A percentile compares a stretch with the other conserved stretches of the same genome.
These are phyloP conservation scores for Ischnus inquisitorius DNA, from an alignment of 2,888 invertebrate species.

Conservation along the genomic window DNA sequence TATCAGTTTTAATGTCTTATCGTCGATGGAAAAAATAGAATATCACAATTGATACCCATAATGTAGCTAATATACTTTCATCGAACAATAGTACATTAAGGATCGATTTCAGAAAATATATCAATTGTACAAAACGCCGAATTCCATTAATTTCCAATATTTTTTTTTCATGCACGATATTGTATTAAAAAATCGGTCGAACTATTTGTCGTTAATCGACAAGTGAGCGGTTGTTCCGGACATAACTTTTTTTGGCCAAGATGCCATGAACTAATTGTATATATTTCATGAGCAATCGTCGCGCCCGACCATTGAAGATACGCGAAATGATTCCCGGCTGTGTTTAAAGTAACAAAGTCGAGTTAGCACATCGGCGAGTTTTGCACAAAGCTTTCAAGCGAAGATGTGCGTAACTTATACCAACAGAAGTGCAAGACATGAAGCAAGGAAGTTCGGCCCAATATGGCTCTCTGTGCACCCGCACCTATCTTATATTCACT, in stretches of 20 bases:
- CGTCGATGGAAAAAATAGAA: too few species aligned
- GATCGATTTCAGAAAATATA: not conserved
- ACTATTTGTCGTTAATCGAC: too few species aligned
- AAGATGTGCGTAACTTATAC: not conserved
- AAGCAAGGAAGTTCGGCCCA: slow-evolving; percentile 29
- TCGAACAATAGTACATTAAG: too few species aligned
- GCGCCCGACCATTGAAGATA: not conserved
- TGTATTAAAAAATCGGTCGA: too few species aligned
- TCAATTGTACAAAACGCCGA: too few species aligned
- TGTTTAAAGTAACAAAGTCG: not conserved
- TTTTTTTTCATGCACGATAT: too few species aligned
- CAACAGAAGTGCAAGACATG: slow-evolving; percentile 4
- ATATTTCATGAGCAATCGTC: not conserved
- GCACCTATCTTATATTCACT: slow-evolving; percentile 22
- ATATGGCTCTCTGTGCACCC: slow-evolving; percentile 28
- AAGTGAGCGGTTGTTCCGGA: too few species aligned
- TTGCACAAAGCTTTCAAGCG: slow-evolving; percentile 3
- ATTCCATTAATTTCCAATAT: too few species aligned
- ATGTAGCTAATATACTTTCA: too few species aligned
- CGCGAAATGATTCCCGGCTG: not conserved
- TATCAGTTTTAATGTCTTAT: not conserved
- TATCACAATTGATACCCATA: too few species aligned
- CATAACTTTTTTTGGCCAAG: too few species aligned
- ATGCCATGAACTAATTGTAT: not conserved
- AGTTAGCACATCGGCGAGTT: not conserved